Conservation (phyloP, 2,888 invertebrate genomes). For the Pediacus dermestoides region DNA sequence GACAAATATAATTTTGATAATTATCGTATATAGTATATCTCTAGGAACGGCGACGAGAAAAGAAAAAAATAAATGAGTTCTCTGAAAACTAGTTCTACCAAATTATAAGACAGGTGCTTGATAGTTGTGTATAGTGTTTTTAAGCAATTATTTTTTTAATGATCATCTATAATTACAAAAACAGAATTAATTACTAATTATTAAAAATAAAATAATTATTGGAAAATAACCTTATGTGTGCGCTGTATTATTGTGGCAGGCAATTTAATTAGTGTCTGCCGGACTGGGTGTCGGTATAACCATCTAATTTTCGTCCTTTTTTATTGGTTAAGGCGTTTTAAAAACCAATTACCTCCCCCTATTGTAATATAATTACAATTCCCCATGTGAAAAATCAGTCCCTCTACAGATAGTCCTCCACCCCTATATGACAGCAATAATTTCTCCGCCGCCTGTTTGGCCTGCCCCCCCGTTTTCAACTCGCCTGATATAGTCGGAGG, state of each 20-base stretch:
- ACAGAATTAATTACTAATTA: no score
- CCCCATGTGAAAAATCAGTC: constrained; percentile 39
- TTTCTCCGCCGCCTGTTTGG: constrained; percentile 15
- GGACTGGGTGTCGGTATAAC: constrained; percentile 27
- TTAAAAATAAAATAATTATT: no score
- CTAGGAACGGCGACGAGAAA: no score
- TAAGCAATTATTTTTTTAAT: constrained; percentile 3
- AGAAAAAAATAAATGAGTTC: no score
- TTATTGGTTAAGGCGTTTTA: constrained; percentile 41
- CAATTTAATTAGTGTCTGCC: no score
- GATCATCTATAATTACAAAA: constrained; percentile 1
- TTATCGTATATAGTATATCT: no score
- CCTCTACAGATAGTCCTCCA: constrained; percentile 10
- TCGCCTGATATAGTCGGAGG: constrained; percentile 19
- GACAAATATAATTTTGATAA: no score
- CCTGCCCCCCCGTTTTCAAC: constrained; percentile 16
- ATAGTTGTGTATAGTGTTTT: neutral
- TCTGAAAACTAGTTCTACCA: no score
- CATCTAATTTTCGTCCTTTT: constrained; percentile 30
- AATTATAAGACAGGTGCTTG: constrained; percentile 5
- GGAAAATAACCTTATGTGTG: no score
- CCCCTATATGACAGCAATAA: constrained; percentile 7
- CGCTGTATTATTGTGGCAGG: no score
- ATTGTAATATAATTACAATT: constrained; percentile 46
- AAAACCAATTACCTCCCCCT: constrained; percentile 48